Conservation (phyloP, 1,140 invertebrate genomes). For the Lordiphosa clarofinis region DNA sequence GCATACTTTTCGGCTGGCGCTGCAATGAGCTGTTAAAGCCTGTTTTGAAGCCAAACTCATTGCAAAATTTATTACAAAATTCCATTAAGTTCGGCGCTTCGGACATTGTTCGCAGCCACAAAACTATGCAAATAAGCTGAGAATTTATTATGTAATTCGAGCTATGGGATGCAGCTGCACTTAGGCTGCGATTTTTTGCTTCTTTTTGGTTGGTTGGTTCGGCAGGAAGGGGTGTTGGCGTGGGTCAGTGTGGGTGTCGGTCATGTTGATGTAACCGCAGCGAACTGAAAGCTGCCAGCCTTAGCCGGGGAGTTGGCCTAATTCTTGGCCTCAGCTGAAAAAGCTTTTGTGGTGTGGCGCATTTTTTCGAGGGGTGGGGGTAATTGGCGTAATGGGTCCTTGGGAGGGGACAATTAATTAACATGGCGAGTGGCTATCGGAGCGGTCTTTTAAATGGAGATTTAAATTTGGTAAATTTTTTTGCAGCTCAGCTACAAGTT, state of each 20-base stretch:
- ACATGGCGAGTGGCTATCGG: constrained; percentile 1
- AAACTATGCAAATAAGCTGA: constrained; percentile 75
- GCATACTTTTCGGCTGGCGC: constrained; percentile 32
- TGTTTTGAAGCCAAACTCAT: constrained; percentile 55
- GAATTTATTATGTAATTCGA: constrained; percentile 74
- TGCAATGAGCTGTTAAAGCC: constrained; percentile 56
- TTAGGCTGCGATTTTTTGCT: constrained; percentile 17
- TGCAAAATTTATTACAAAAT: constrained; percentile 73
- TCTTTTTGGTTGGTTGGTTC: background rate
- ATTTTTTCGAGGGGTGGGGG: background rate
- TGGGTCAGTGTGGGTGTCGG: background rate
- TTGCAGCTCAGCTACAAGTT: background rate
- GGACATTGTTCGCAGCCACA: constrained; percentile 69
- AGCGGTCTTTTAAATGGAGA: background rate
- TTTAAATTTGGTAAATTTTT: background rate
- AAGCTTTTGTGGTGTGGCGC: constrained; percentile 7
- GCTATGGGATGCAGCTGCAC: constrained; percentile 32
- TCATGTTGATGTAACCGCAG: constrained; percentile 54
- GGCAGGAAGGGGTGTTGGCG: background rate
- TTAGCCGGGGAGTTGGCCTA: constrained; percentile 52
- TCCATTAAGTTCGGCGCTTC: constrained; percentile 61
- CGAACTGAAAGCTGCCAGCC: constrained; percentile 28
- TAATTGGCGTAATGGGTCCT: constrained; percentile 4
- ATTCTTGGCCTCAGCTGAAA: constrained; percentile 24
- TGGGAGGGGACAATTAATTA: constrained; percentile 3